These are phyloP conservation scores for Caenorhabditis latens DNA, from an alignment of 1,140 invertebrate species.

Conservation along the genomic window DNA sequence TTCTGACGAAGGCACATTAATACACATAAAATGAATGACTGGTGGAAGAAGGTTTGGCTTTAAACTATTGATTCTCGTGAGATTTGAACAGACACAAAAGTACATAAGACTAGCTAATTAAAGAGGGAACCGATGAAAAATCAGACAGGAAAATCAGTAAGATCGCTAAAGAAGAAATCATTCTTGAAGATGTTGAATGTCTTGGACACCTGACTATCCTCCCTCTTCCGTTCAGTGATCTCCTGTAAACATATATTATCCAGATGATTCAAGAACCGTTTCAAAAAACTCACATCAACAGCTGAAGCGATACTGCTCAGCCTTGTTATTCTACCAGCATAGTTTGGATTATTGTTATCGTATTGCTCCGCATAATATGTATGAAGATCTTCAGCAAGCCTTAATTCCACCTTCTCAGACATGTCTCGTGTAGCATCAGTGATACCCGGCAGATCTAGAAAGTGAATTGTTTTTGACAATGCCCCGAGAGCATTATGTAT, in stretches of 20 bases:
- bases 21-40: slow-evolving; percentile 46
- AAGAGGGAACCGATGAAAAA: neutral
- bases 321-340: slow-evolving; percentile 53
- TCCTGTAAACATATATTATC: slow-evolving; percentile 54
- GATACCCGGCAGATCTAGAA: slow-evolving; percentile 35
- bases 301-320: slow-evolving; percentile 37
- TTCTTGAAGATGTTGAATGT: slow-evolving; percentile 63
- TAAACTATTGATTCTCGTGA: neutral
- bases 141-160: slow-evolving; percentile 38
- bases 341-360: slow-evolving; percentile 51
- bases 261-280: slow-evolving; percentile 7
- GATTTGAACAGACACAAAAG: slow-evolving; percentile 1
- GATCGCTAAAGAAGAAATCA: slow-evolving; percentile 58
- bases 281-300: slow-evolving; percentile 53
- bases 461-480: neutral
- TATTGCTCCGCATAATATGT: slow-evolving; percentile 57
- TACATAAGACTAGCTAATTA: slow-evolving; percentile 9
- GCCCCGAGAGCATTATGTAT: neutral
- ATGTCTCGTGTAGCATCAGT: slow-evolving; percentile 44
- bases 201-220: slow-evolving; percentile 58
- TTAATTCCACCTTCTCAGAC: slow-evolving; percentile 11
- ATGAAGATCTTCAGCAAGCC: slow-evolving; percentile 55
- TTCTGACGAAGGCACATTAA: slow-evolving; percentile 18
- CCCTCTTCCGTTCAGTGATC: slow-evolving; percentile 48
- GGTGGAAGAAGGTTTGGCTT: neutral